These are phyloP conservation scores for Pantelozetes paolii DNA, from an alignment of 2,888 invertebrate genomes.

Conservation along the genomic window DNA sequence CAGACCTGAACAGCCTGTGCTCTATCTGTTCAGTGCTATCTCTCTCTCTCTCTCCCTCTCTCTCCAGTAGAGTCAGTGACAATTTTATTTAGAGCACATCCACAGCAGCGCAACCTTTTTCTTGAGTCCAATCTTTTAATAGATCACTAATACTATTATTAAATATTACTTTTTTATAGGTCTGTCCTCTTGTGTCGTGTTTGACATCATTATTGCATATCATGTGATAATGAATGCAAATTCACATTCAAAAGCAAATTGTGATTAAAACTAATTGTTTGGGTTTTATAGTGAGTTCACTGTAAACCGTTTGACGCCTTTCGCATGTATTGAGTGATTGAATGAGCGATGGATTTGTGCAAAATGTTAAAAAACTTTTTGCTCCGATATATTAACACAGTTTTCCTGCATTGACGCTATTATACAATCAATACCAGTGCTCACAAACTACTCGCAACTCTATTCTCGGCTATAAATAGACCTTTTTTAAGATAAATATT, in stretches of 20 bases:
- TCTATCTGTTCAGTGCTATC: background rate
- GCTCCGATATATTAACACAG: too few relatives aligned
- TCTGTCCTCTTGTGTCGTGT: background rate
- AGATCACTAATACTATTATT: background rate
- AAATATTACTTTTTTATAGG: background rate
- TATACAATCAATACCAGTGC: too few relatives aligned
- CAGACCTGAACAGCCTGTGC: background rate
- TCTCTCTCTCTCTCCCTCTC: background rate
- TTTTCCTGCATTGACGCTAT: too few relatives aligned
- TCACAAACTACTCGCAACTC: too few relatives aligned
- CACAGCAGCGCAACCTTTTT: background rate
- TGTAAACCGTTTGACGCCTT: background rate
- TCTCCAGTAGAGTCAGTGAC: background rate
- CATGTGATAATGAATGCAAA: background rate
- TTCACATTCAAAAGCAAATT: background rate
- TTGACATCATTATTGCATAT: background rate
- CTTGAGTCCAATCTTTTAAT: too few relatives aligned
- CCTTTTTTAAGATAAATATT: background rate
- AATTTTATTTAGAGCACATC: conserved; percentile 29
- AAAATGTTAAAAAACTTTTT: too few relatives aligned
- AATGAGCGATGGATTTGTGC: too few relatives aligned
- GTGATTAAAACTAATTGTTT: too few relatives aligned
- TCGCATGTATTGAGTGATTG: too few relatives aligned
- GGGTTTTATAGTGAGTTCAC: too few relatives aligned
- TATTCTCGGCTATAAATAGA: background rate